A percentile compares a stretch with the other conserved stretches of the same genome.
Conservation (phyloP, 2,113 vertebrate genomes). For the Heterocephalus glaber region DNA sequence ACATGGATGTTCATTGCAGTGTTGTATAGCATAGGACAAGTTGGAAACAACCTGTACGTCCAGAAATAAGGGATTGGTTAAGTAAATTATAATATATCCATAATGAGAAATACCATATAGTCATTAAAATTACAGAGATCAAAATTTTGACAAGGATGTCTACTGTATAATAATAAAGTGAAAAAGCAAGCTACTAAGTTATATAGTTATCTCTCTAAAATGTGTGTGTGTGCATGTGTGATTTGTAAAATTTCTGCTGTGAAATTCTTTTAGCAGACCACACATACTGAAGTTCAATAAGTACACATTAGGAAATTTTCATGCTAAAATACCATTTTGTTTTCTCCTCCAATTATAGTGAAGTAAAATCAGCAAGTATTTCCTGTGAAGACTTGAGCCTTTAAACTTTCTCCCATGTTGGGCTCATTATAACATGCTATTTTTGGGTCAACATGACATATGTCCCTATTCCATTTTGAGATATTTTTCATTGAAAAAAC, state of each 20-base stretch:
- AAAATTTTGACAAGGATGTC: slow-evolving; percentile 25
- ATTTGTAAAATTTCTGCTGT: slow-evolving; percentile 61
- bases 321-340: slow-evolving; percentile 52
- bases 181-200: not conserved
- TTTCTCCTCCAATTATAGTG: slow-evolving; percentile 56
- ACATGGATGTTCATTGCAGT: not conserved
- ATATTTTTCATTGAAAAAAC: slow-evolving; percentile 58
- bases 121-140: not conserved
- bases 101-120: not conserved
- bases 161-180: not conserved
- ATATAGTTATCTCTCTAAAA: slow-evolving; percentile 32
- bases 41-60: not conserved
- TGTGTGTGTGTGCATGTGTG: not conserved
- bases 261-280: slow-evolving; percentile 75
- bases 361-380: slow-evolving; percentile 63
- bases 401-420: slow-evolving; percentile 58
- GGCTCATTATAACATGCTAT: slow-evolving; percentile 62
- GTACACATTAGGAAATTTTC: slow-evolving; percentile 62
- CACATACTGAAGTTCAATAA: slow-evolving; percentile 76
- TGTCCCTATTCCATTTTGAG: slow-evolving; percentile 24
- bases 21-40: not conserved
- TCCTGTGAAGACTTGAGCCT: not conserved
- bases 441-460: slow-evolving; percentile 47
- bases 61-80: not conserved
- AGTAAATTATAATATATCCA: slow-evolving; percentile 11